A percentile compares a stretch with the other conserved stretches of the same genome.
Conservation (phyloP, 2,113 vertebrate species). For the Python bivittatus region DNA sequence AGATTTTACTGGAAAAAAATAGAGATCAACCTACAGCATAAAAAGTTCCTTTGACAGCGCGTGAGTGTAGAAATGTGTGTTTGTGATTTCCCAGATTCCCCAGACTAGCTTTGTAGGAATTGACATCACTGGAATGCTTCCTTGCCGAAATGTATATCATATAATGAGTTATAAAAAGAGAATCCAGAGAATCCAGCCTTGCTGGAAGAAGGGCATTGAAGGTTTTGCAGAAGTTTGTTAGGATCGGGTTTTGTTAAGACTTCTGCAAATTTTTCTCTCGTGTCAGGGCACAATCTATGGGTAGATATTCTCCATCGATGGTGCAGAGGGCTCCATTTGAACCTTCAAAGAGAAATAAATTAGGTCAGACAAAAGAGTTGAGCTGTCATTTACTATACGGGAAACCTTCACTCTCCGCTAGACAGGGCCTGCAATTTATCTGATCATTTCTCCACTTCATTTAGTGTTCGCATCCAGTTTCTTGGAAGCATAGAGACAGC, state of each 20-base stretch:
- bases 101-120: fast-evolving
- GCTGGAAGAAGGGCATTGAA: not conserved
- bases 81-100: not conserved
- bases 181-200: constrained; percentile 17
- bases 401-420: constrained; percentile 62
- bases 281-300: constrained; percentile 37
- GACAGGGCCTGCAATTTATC: constrained; percentile 69
- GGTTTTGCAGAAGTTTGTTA: constrained; percentile 39
- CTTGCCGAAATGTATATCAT: constrained; percentile 26
- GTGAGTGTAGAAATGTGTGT: not conserved
- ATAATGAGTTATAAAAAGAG: fast-evolving
- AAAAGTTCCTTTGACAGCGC: constrained; percentile 56
- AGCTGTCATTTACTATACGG: constrained; percentile 70
- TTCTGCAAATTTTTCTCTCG: not conserved
- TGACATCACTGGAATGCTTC: constrained; percentile 4
- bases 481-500: constrained; percentile 41
- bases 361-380: constrained; percentile 78
- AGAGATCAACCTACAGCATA: constrained; percentile 24
- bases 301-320: constrained; percentile 45
- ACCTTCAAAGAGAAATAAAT: constrained; percentile 79
- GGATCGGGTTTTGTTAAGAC: constrained; percentile 3
- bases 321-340: constrained; percentile 63
- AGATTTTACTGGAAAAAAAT: constrained; percentile 27
- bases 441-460: constrained; percentile 73
- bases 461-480: constrained; percentile 58